Base-by-base conservation (phyloP, 2,113 vertebrate species). In the Noctilio leporinus region DNA sequence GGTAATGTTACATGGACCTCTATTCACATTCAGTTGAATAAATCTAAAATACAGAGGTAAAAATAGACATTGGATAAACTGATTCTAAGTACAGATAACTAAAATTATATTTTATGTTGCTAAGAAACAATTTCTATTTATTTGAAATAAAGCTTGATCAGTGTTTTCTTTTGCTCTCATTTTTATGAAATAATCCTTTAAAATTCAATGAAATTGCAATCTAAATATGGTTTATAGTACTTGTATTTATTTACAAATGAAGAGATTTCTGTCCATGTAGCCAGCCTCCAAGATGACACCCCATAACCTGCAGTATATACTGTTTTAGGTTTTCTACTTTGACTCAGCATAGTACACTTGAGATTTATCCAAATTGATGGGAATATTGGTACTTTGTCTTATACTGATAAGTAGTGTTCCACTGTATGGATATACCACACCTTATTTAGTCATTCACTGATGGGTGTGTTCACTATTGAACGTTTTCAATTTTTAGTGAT, bases 41-140 rank as follows among this genome's bases (percentile, higher is more conserved):
- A 96, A 96, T 83, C 38, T 59, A 95, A 94, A 94, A 78, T 95
- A 85, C 33, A 89, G 3, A 92, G 19, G 62, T 38, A 78, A 59
- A 97, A 43, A 89, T 72, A 96, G 87, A 93, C 10, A 45, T 82
- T 6, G 33, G 30, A 75, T 96, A 95, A 97, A 97, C 78, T 0
- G 77, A 90, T 97, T 98, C 87, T 40, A 5, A 96, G 87, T 93
- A 72, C 38, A 81, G 96, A 92, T 87, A 94, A 80, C 86, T 77
- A 89, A 96, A 97, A 40, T 8, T 28, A 70, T 97, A 86, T 96
- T 98, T 96, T 86, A 82, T 3, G 94, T 95, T 97, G 96, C 96
- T 96, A 97, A 92, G 97, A 95, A 96, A 97, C 95, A 35, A 30
- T 96, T 97, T 97, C 94, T 96, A 26, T 97, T 97, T 97, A 91